Evolutionary conservation across 1,140 invertebrate genomes (phyloP), one percentile per base, ranked within the genome.

Genomic region (Araneus ventricosus): DNA sequence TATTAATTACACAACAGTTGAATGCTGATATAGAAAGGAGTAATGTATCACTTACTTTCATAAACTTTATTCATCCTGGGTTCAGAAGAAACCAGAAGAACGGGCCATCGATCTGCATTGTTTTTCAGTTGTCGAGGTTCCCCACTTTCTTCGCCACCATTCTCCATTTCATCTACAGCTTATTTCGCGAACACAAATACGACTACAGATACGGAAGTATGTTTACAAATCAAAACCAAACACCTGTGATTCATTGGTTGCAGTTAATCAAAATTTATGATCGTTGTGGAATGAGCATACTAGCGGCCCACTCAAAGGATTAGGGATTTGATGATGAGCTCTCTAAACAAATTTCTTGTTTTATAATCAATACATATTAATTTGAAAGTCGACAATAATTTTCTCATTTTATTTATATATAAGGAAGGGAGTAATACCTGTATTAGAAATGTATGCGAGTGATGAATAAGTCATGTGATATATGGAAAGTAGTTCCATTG

Each of bases 1-100:
- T n/a, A 27, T 63, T n/a, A n/a, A 22, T 24, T 63, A n/a, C 45
- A 52, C 45, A 17, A 52, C 0, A 14, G 17, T 8, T 14, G 45
- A 52, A 52, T 14, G 45, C 17, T 52, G 10, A 17, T 52, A 52
- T 2, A 52, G 8, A 52, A 52, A 52, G 17, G 8, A 52, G 14
- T 14, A 17, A 75, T 37, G 7, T 10, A 20, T 34, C 2, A 57
- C 88, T 90, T 59, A 90, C 88, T 90, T 80, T 57, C 52, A 59
- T 90, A 90, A 24, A 39, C 17, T 80, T 90, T 90, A n/a, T 80
- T 59, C 4, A 0, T 37, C n/a, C 70, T 79, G 7, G 88, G 88
- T 20, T 90, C 88, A n/a, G 67, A 59, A 57, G 88, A 90, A n/a
- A 90, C 88, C 70, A 90, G 52, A 52, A 90, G 70, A 24, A 90